Percentiles rank a stretch among this genome's conserved stretches.
These are phyloP conservation scores for Sula dactylatra DNA, from an alignment of 2,113 vertebrate genomes.

Conservation along the genomic window DNA sequence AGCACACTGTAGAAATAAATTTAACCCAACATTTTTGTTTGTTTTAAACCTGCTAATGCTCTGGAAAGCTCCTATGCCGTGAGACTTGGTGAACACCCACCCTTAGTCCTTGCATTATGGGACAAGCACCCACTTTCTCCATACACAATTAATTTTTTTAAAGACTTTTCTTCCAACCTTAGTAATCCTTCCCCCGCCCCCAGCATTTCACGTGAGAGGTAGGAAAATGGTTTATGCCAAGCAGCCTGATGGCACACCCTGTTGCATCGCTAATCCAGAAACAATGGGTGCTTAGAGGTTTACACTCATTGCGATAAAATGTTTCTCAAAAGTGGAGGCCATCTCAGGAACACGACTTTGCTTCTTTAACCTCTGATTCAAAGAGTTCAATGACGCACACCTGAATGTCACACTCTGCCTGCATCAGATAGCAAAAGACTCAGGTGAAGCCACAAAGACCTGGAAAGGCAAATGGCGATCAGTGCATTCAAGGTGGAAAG, in stretches of 20 bases:
- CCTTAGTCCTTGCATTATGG: neutral
- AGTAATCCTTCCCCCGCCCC: neutral
- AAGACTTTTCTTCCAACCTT: neutral
- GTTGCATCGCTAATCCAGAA: constrained; percentile 32
- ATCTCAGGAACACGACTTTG: neutral
- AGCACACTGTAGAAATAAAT: neutral
- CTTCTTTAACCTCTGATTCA: neutral
- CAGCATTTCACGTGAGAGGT: neutral
- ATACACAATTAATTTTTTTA: neutral
- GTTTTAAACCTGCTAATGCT: neutral
- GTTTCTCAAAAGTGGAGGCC: neutral
- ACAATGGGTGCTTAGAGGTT: neutral
- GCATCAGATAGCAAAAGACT: neutral
- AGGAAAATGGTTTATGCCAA: neutral
- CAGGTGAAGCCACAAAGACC: neutral
- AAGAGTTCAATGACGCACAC: neutral
- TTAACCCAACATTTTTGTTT: neutral
- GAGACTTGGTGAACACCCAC: neutral
- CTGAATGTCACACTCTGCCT: neutral
- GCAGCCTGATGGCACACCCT: neutral
- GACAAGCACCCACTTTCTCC: neutral
- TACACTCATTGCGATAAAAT: neutral
- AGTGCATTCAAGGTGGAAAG: neutral
- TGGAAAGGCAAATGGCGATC: neutral
- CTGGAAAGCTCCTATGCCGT: neutral